Conservation (phyloP, 2,113 vertebrate species). For the Tylochromis polylepis region DNA sequence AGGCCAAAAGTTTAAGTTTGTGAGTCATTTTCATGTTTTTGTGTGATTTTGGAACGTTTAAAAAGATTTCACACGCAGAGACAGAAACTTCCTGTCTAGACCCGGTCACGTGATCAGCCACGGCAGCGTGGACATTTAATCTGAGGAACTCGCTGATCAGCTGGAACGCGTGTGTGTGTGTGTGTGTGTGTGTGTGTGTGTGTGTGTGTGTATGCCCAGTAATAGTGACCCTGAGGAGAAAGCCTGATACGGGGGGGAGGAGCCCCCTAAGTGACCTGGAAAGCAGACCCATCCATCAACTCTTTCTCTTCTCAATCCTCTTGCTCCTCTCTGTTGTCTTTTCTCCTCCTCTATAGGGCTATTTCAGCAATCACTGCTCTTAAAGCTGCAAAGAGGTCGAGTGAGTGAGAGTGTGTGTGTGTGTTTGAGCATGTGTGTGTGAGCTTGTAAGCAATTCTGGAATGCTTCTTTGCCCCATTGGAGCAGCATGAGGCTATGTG, state of each 20-base stretch:
- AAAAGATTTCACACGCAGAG: neutral
- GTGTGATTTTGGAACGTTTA: neutral
- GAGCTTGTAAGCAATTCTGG: slow-evolving; percentile 2
- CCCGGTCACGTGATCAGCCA: neutral
- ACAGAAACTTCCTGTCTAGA: neutral
- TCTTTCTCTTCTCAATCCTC: slow-evolving; percentile 39
- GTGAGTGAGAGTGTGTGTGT: neutral
- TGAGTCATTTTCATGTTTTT: neutral
- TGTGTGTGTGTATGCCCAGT: neutral
- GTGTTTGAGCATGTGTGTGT: neutral
- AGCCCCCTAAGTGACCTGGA: slow-evolving; percentile 58
- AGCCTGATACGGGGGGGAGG: slow-evolving; percentile 8
- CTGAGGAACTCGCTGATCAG: too few relatives aligned
- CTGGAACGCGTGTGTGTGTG: neutral
- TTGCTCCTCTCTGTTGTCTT: slow-evolving; percentile 18
- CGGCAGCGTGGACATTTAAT: too few relatives aligned
- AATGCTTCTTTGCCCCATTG: neutral
- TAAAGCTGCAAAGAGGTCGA: slow-evolving; percentile 17
- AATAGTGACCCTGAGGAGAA: slow-evolving; percentile 52
- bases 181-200: neutral
- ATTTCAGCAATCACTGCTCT: slow-evolving; percentile 57
- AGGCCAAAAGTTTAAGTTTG: accelerated
- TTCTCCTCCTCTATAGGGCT: slow-evolving; percentile 27
- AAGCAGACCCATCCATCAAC: slow-evolving; percentile 64
- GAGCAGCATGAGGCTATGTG: slow-evolving; percentile 36